Base-by-base conservation (phyloP, 2,797 vertebrate genomes). In the Thalassophryne amazonica region DNA sequence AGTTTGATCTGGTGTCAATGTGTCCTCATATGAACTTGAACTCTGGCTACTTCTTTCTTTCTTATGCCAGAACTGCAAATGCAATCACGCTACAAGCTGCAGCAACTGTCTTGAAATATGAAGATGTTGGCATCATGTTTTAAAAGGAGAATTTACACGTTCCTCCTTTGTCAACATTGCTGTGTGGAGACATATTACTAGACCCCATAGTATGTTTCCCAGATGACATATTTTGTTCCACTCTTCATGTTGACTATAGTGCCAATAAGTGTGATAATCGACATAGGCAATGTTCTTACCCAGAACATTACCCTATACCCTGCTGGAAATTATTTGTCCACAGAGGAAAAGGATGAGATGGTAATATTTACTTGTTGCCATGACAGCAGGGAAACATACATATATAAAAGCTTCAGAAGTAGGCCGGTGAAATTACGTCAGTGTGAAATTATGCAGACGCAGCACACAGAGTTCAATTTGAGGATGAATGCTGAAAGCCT, bases 351-450 rank as follows among this genome's bases (percentile, higher is more conserved):
- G 25, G 53, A 71, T 64, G 49, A 45, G 1, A 65, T 42, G 60
- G 23, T 61, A 78, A 80, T 84, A 86, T 87, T 88, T 81, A 85
- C 61, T 30, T 19, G 65, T 86, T 15, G 15, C 81, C 60, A 85
- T 79, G 35, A 78, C 54, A 80, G 27, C 74, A 7, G 48, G 5
- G 18, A 53, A 39, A 37, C 49, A 31, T 61, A 60, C 40, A 69
- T 55, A 18, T 45, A 55, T 37, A 55, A 24, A 55, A 50, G 33
- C 15, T 45, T 12, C 6, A 48, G 33, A 64, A 66, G 20, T 39
- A 52, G 59, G 53, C 30, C 52, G 51, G 15, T 38, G 35, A 55
- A 47, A 47, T 38, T 17, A 19, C 6, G 4, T 6, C 12, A 18
- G 23, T 35, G 57, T 43, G 25, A 39, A 55, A 61, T 53, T 45